phyloP scores from a whole-genome alignment of 1,140 invertebrate genomes.

The Temnothorax nylanderi region DNA sequence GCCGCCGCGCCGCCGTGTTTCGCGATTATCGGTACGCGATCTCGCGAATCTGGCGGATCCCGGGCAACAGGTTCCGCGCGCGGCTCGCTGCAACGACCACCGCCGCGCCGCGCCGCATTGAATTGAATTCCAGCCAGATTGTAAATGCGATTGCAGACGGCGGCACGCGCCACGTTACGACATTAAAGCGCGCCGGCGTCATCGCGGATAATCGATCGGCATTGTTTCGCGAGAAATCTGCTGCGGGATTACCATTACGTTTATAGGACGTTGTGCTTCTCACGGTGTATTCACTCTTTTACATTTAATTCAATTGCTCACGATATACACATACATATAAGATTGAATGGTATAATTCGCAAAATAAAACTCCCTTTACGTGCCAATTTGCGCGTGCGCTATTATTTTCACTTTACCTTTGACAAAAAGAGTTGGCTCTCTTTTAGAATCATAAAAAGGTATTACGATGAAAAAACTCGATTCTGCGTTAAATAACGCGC shows the following conservation, averaged over 20 bases:
- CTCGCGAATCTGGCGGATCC: slow-evolving; percentile 22
- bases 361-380: neutral
- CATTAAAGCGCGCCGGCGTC: slow-evolving; percentile 46
- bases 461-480: neutral
- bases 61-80: slow-evolving; percentile 52
- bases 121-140: slow-evolving; percentile 47
- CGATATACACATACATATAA: neutral
- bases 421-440: neutral
- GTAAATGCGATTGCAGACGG: slow-evolving; percentile 62
- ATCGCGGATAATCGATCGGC: slow-evolving; percentile 53
- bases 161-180: slow-evolving; percentile 59
- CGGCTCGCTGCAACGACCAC: slow-evolving; percentile 10
- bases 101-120: slow-evolving; percentile 20
- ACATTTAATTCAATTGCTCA: neutral
- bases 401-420: slow-evolving; percentile 14
- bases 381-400: neutral
- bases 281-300: neutral
- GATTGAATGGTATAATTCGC: neutral
- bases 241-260: neutral
- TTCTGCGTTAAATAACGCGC: neutral
- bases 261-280: neutral
- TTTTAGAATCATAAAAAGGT: neutral
- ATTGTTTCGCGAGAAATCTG: slow-evolving; percentile 19
- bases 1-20: neutral
- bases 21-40: slow-evolving; percentile 35